Percentiles rank a stretch among this genome's conserved stretches.
Conservation (phyloP, 2,888 invertebrate species). For the Philereme vetulata region DNA sequence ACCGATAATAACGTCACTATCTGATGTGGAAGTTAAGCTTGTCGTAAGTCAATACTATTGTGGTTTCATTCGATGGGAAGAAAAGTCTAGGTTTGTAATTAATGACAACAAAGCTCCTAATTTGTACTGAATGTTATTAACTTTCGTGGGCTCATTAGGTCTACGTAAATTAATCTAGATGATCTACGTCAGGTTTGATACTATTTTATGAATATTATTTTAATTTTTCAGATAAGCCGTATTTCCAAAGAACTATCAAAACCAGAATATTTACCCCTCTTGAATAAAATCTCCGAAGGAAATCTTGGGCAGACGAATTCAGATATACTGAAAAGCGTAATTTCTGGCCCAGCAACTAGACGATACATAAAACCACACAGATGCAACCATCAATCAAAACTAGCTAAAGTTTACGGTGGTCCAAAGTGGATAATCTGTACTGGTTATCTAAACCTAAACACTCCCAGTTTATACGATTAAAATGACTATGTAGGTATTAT, state of each 20-base stretch:
- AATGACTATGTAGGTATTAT: too few species aligned
- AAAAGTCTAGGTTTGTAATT: too few species aligned
- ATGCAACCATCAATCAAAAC: conserved; percentile 72
- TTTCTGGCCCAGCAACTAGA: conserved; percentile 66
- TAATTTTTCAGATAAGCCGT: conserved; percentile 68
- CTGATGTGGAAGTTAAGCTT: conserved; percentile 62
- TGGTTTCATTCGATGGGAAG: too few species aligned
- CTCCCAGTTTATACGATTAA: conserved; percentile 73
- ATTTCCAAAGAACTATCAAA: conserved; percentile 70
- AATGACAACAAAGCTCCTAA: too few species aligned
- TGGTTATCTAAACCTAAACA: conserved; percentile 73
- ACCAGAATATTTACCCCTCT: conserved; percentile 65
- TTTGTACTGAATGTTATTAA: too few species aligned
- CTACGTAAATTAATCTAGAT: too few species aligned
- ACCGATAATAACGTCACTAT: conserved; percentile 65
- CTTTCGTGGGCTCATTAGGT: too few species aligned
- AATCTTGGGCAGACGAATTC: conserved; percentile 53
- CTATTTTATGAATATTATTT: background rate
- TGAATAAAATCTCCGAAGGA: conserved; percentile 69
- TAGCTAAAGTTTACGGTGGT: conserved; percentile 65
- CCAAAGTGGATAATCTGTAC: conserved; percentile 77
- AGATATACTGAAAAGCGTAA: conserved; percentile 60
- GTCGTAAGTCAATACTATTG: conserved; percentile 57
- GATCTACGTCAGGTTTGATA: too few species aligned
- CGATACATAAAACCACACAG: conserved; percentile 77